Percentiles rank a stretch among this genome's conserved stretches.
Conservation (phyloP, 2,888 invertebrate species). For the Trachelus stipa region DNA sequence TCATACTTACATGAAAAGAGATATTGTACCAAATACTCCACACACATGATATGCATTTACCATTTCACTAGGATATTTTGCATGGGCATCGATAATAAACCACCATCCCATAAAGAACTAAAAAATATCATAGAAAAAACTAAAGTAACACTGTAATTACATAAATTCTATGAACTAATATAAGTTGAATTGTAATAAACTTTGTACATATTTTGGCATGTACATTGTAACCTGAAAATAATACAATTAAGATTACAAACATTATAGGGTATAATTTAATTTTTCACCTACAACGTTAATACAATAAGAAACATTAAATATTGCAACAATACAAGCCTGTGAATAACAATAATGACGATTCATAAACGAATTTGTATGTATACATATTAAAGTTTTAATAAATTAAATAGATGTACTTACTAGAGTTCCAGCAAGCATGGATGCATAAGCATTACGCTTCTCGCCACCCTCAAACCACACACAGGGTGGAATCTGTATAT, state of each 20-base stretch:
- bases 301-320: constrained; percentile 11
- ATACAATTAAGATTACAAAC: not conserved
- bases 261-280: not conserved
- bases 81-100: constrained; percentile 95
- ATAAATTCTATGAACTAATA: not conserved
- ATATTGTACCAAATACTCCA: constrained; percentile 93
- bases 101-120: constrained; percentile 98
- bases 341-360: not conserved
- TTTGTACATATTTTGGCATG: not conserved
- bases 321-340: not conserved
- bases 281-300: not conserved
- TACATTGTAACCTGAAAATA: not conserved
- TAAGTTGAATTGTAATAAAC: not conserved
- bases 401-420: constrained; percentile 70
- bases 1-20: constrained; percentile 85
- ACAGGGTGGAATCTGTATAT: constrained; percentile 79
- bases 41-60: constrained; percentile 88
- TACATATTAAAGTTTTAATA: constrained; percentile 5
- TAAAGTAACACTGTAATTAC: not conserved
- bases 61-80: constrained; percentile 80
- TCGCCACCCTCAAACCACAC: constrained; percentile 89
- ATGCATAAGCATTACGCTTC: constrained; percentile 86
- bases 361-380: not conserved
- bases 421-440: constrained; percentile 87
- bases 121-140: constrained; percentile 40